phyloP scores from a whole-genome alignment of 2,797 vertebrate species.

The Vireo griseus region DNA sequence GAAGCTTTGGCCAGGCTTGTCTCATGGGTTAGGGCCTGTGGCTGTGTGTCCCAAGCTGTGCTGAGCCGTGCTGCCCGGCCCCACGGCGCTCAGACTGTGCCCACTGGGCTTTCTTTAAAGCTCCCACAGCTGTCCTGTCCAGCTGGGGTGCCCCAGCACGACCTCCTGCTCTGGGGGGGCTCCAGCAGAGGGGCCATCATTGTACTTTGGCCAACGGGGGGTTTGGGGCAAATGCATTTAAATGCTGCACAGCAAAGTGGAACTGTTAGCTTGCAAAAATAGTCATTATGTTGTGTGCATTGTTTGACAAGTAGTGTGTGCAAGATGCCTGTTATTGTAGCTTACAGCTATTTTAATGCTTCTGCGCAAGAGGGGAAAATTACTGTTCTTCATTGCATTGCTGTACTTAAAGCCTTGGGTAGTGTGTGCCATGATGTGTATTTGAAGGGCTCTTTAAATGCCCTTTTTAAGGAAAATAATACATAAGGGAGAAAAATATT shows the following conservation, averaged over 20 bases:
- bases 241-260: not conserved
- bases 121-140: fast-evolving
- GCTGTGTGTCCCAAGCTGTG: not conserved
- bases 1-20: not conserved
- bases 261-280: not conserved
- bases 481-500: not conserved
- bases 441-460: not conserved
- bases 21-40: not conserved
- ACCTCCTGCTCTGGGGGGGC: fast-evolving
- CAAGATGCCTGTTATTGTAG: not conserved
- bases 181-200: not conserved
- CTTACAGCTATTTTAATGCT: not conserved
- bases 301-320: not conserved
- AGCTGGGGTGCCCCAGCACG: not conserved
- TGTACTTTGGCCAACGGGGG: not conserved
- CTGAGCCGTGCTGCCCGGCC: not conserved
- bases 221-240: not conserved
- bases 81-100: fast-evolving
- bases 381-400: not conserved
- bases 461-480: not conserved
- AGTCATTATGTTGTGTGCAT: not conserved
- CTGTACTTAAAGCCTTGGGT: not conserved
- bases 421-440: not conserved
- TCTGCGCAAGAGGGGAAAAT: not conserved
- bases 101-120: not conserved